A percentile compares a stretch with the other conserved stretches of the same genome.
phyloP scores from a whole-genome alignment of 1,140 invertebrate species.

The Pemphigus obesinymphae region DNA sequence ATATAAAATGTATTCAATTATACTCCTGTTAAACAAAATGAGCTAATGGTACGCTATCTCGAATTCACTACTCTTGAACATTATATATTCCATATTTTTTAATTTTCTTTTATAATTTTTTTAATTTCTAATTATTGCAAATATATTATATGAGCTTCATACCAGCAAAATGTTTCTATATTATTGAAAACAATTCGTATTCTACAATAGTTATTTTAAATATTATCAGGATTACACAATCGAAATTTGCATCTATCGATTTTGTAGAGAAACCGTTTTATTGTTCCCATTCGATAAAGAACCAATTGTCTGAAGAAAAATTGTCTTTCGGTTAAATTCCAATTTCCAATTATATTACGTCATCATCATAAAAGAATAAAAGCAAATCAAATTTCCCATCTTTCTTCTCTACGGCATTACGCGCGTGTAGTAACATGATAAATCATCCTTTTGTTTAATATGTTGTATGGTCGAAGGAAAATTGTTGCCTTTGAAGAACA shows the following conservation, averaged over 20 bases:
- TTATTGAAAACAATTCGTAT: too few species aligned
- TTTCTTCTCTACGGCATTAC: background rate
- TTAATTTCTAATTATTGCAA: too few species aligned
- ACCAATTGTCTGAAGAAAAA: background rate
- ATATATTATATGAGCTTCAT: too few species aligned
- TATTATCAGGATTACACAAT: too few species aligned
- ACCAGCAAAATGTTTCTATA: too few species aligned
- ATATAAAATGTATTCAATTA: too few species aligned
- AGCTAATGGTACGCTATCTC: too few species aligned
- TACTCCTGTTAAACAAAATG: too few species aligned
- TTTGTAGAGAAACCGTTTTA: background rate
- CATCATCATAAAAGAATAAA: slow-evolving; percentile 3
- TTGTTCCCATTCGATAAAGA: background rate
- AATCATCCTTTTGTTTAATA: slow-evolving; percentile 31
- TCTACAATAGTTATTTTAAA: too few species aligned
- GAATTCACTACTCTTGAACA: too few species aligned
- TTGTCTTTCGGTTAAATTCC: background rate
- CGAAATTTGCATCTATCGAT: background rate
- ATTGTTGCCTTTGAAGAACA: slow-evolving; percentile 28
- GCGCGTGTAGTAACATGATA: background rate
- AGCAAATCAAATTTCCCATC: background rate
- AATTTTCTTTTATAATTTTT: too few species aligned
- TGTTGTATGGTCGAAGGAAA: background rate
- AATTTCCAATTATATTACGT: slow-evolving; percentile 11
- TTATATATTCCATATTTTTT: too few species aligned